Conservation (phyloP, 2,113 vertebrate species). For the Eupsittula cactorum region DNA sequence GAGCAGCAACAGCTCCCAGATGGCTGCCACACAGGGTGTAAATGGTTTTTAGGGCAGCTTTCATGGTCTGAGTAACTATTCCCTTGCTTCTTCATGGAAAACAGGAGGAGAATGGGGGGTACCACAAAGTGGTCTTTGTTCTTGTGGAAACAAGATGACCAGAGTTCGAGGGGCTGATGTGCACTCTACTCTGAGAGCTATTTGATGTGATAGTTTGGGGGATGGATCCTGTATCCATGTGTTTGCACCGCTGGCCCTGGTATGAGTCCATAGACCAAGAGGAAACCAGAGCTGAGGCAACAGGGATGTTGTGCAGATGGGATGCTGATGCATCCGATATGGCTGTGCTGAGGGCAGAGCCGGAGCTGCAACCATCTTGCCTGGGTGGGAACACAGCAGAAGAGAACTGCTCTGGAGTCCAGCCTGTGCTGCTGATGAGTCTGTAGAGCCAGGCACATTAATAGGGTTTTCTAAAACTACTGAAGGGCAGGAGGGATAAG, state of each 20-base stretch:
- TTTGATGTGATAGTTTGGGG: fast-evolving
- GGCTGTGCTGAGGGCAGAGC: neutral
- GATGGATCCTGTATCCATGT: neutral
- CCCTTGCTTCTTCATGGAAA: neutral
- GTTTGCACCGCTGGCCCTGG: neutral
- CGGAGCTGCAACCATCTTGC: neutral
- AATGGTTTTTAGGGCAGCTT: neutral
- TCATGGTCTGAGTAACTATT: neutral
- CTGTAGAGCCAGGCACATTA: neutral
- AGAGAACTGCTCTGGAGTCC: neutral
- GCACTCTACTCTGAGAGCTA: fast-evolving
- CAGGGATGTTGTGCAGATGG: neutral
- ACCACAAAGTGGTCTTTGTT: neutral
- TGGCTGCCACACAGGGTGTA: fast-evolving
- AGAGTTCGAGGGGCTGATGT: neutral
- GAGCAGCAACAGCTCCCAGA: neutral
- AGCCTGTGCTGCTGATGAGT: neutral
- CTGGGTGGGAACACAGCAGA: neutral
- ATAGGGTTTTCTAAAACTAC: slow-evolving; percentile 16
- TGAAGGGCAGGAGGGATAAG: neutral
- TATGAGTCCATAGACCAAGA: fast-evolving
- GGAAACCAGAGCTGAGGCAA: neutral
- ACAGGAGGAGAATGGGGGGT: neutral
- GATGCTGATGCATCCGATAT: neutral
- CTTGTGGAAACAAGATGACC: neutral